These are phyloP conservation scores for Emys orbicularis DNA, from an alignment of 2,797 vertebrate species.

Conservation along the genomic window DNA sequence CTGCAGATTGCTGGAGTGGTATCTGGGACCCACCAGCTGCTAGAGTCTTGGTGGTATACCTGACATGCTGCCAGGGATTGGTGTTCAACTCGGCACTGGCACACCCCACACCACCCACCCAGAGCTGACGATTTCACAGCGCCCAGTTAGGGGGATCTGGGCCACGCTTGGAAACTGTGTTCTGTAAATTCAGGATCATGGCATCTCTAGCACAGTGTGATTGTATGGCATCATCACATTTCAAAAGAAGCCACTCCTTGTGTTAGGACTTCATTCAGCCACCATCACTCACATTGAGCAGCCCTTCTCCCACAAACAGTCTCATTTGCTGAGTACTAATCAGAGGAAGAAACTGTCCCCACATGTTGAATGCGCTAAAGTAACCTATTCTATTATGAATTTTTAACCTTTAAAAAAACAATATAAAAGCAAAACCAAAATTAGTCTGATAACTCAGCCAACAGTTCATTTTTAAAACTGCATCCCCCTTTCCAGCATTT, in stretches of 20 bases:
- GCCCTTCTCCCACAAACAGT: neutral
- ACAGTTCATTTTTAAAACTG: neutral
- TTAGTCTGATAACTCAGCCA: neutral
- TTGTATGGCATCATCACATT: accelerated
- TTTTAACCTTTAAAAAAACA: neutral
- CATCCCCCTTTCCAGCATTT: neutral
- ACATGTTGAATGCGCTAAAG: neutral
- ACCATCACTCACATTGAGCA: neutral
- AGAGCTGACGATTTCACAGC: accelerated
- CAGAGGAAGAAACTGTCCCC: neutral
- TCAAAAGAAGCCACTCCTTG: neutral
- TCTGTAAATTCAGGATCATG: accelerated
- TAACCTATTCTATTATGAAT: neutral
- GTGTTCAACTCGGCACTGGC: too few relatives aligned
- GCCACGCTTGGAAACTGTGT: neutral
- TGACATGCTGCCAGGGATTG: neutral
- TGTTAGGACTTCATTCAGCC: neutral
- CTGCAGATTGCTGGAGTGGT: neutral
- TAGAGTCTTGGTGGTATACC: neutral
- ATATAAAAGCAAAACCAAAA: neutral
- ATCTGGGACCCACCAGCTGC: neutral
- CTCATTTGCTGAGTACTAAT: neutral
- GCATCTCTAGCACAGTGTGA: accelerated
- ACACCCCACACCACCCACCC: neutral
- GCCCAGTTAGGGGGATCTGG: too few relatives aligned